phyloP scores from a whole-genome alignment of 1,140 invertebrate species.

The Paraescarpia echinospica region DNA sequence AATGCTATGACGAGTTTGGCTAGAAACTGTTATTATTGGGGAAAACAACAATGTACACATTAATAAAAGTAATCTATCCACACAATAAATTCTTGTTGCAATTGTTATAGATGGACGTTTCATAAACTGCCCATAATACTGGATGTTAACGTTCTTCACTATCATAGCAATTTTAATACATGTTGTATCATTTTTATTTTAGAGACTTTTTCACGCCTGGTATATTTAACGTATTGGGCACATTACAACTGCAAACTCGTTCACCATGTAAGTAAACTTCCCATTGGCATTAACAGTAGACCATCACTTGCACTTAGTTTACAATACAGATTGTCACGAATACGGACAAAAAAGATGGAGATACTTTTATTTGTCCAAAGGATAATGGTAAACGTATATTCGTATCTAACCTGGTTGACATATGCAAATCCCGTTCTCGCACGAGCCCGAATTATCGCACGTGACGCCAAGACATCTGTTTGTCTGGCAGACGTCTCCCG shows the following conservation, averaged over 20 bases:
- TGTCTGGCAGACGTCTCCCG: slow-evolving; percentile 59
- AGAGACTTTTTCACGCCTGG: too few relatives aligned
- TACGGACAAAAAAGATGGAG: slow-evolving; percentile 69
- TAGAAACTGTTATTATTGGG: too few relatives aligned
- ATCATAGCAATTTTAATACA: too few relatives aligned
- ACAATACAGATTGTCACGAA: not conserved
- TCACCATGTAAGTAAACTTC: too few relatives aligned
- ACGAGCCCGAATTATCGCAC: slow-evolving; percentile 33
- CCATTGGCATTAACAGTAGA: not conserved
- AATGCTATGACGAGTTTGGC: too few relatives aligned
- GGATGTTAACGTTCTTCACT: too few relatives aligned
- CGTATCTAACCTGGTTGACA: slow-evolving; percentile 26
- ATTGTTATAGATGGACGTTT: not conserved
- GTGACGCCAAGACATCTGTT: slow-evolving; percentile 36
- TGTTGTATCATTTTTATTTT: too few relatives aligned
- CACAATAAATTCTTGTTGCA: not conserved
- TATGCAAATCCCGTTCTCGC: slow-evolving; percentile 7
- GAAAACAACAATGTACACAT: not conserved
- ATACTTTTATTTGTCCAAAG: too few relatives aligned
- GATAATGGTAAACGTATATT: slow-evolving; percentile 23
- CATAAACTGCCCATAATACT: not conserved
- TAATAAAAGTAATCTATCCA: not conserved
- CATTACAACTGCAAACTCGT: not conserved
- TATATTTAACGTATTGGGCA: not conserved
- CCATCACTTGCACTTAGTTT: not conserved